Percentiles rank a stretch among this genome's conserved stretches.
These are phyloP conservation scores for Trichopria drosophilae DNA, from an alignment of 2,888 invertebrate genomes.

Conservation along the genomic window DNA sequence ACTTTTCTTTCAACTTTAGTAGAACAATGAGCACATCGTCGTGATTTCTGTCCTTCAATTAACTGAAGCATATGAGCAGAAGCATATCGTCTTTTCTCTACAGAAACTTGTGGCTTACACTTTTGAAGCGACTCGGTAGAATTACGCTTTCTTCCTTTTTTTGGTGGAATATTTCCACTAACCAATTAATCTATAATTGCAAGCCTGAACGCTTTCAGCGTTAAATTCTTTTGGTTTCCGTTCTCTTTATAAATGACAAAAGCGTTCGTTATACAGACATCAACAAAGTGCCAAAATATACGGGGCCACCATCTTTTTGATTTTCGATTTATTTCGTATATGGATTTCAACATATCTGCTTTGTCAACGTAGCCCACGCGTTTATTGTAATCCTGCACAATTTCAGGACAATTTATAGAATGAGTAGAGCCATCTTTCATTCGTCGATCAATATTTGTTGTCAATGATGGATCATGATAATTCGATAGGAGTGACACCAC, in stretches of 20 bases:
- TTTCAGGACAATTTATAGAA: conserved; percentile 35
- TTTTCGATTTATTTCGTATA: conserved; percentile 21
- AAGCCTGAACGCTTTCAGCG: conserved; percentile 1
- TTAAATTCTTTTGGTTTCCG: neutral
- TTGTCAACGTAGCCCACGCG: no score
- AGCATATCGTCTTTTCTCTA: conserved; percentile 5
- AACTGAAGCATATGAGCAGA: conserved; percentile 9
- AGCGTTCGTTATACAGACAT: conserved; percentile 1
- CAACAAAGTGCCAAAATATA: no score
- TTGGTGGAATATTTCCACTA: conserved; percentile 3
- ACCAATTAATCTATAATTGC: conserved; percentile 14
- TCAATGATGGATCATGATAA: conserved; percentile 33
- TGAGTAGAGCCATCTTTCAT: conserved; percentile 37
- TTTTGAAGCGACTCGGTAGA: neutral
- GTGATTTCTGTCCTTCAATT: neutral
- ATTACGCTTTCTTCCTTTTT: conserved; percentile 14
- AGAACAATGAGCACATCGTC: conserved; percentile 8
- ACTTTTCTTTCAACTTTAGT: conserved; percentile 1
- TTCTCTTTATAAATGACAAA: neutral
- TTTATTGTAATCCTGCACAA: conserved; percentile 41
- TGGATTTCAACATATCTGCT: conserved; percentile 39
- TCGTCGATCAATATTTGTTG: conserved; percentile 33
- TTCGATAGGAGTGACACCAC: conserved; percentile 38
- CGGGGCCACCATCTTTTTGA: no score
- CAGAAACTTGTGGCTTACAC: conserved; percentile 8